A percentile compares a stretch with the other conserved stretches of the same genome.
phyloP scores from a whole-genome alignment of 2,113 vertebrate species.

The Isurus oxyrinchus region DNA sequence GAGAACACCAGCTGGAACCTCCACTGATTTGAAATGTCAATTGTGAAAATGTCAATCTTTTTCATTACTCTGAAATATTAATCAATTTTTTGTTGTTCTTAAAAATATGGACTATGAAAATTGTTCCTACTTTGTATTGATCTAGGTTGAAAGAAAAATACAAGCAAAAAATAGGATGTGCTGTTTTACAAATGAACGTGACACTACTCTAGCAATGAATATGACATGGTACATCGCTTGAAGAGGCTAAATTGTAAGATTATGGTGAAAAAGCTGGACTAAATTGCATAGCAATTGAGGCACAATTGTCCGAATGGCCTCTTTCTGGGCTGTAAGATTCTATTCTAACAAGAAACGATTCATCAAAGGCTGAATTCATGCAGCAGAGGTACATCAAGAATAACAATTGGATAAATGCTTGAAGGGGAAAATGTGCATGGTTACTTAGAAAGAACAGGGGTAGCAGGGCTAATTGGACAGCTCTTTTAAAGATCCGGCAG shows the following conservation, averaged over 20 bases:
- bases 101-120: not conserved
- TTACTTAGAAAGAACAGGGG: not conserved
- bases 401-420: not conserved
- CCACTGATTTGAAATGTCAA: constrained; percentile 6
- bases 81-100: not conserved
- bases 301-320: not conserved
- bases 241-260: not conserved
- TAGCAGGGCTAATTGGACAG: not conserved
- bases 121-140: not conserved
- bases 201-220: not conserved
- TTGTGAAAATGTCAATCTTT: constrained; percentile 25
- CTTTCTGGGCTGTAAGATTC: not conserved
- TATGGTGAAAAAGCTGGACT: too few species aligned
- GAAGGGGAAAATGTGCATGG: not conserved
- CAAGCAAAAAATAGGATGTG: not conserved
- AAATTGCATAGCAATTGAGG: not conserved
- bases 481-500: not conserved
- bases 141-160: not conserved
- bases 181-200: not conserved
- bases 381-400: not conserved
- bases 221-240: not conserved
- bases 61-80: not conserved
- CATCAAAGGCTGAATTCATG: not conserved
- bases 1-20: not conserved
- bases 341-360: not conserved